Base-by-base conservation (phyloP, 2,113 vertebrate species). In the Hippolais icterina region DNA sequence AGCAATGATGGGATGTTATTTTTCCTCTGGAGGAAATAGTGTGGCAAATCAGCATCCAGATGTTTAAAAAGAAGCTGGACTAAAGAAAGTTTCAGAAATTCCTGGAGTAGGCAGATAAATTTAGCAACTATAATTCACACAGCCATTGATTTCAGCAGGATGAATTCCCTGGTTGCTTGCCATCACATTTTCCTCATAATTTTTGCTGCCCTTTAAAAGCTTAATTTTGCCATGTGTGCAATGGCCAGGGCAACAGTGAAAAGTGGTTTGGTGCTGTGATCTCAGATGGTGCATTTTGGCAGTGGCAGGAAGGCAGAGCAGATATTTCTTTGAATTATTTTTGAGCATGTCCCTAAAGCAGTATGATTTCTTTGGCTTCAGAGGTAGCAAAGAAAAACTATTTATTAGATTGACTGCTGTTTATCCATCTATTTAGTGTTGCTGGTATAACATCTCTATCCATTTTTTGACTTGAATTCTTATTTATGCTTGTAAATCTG, bases 401-500 rank as follows among this genome's bases (percentile, higher is more conserved):
- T 91, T 85, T 83, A 69, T 78, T 78, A 87, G 70, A 93, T 69
- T 72, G 79, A 83, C 71, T 81, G 44, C 39, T 68, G 82, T 66
- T 85, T 27, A 77, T 94, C 83, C 50, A 94, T 94, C 47, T 72
- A 42, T 85, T 93, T 87, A 91, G 82, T 94, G 80, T n/a, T 65
- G 39, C 61, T 82, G 54, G 10, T 59, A 46, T 76, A 87, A 82
- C 23, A 50, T 69, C 74, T 63, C 61, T 87, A 60, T 39, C 22
- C 66, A 76, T 92, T 93, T 82, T 89, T 80, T 82, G 50, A 81
- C 87, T 80, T 33, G 24, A 90, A 24, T 82, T 94, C 77, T 92
- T 91, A 91, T 84, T 92, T 93, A 84, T 82, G 88, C 71, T 78
- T 83, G 35, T n/a, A n/a, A n/a, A n/a, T n/a, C n/a, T n/a, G n/a